phyloP scores from a whole-genome alignment of 2,888 invertebrate genomes.

The Sceliomorpha sp. region DNA sequence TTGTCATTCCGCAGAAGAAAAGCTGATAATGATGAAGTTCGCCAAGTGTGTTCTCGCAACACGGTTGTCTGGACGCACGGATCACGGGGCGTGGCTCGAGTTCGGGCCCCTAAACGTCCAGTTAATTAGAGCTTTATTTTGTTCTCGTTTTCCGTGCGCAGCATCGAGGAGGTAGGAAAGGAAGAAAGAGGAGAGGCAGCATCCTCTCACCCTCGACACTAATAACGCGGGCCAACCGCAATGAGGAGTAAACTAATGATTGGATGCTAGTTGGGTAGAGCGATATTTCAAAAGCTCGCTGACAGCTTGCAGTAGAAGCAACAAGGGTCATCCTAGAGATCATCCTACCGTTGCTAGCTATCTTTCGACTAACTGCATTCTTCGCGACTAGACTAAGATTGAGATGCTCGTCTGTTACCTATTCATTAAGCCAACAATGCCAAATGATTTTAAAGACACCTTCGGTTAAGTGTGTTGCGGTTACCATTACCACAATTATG shows the following conservation, averaged over 20 bases:
- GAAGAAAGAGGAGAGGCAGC: constrained; percentile 15
- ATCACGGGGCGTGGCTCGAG: constrained; percentile 66
- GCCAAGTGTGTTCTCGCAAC: constrained; percentile 53
- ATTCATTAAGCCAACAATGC: constrained; percentile 3
- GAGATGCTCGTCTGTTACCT: constrained; percentile 10
- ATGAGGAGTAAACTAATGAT: constrained; percentile 79
- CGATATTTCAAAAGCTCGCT: constrained; percentile 77
- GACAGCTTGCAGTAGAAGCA: constrained; percentile 72
- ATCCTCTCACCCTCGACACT: constrained; percentile 59
- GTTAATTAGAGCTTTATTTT: constrained; percentile 73
- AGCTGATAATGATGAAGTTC: constrained; percentile 40
- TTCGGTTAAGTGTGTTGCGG: too few relatives aligned
- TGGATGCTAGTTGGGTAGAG: constrained; percentile 74
- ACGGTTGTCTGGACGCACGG: constrained; percentile 55
- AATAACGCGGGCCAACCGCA: constrained; percentile 75
- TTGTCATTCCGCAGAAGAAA: constrained; percentile 14
- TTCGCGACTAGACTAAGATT: constrained; percentile 15
- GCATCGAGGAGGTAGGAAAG: constrained; percentile 11
- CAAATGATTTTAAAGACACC: too few relatives aligned
- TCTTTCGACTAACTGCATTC: constrained; percentile 46
- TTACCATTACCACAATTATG: too few relatives aligned
- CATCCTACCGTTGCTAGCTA: constrained; percentile 46
- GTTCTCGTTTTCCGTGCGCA: constrained; percentile 52
- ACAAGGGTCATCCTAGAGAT: constrained; percentile 61
- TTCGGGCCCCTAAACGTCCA: constrained; percentile 72